Conservation (phyloP, 2,113 vertebrate species). For the Corvus cornix region DNA sequence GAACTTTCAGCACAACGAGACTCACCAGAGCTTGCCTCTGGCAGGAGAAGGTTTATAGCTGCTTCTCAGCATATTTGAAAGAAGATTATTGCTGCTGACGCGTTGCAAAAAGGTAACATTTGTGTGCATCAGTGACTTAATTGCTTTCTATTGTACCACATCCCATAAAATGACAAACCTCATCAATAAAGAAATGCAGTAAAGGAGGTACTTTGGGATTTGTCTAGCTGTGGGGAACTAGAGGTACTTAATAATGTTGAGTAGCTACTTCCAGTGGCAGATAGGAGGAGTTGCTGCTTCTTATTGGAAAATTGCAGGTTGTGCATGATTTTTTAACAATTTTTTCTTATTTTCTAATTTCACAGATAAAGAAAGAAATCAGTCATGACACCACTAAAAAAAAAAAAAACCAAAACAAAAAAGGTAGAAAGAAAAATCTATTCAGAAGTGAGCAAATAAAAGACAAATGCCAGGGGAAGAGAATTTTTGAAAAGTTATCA, state of each 20-base stretch:
- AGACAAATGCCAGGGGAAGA: background rate
- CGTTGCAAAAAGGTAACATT: conserved; percentile 58
- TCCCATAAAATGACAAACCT: conserved; percentile 61
- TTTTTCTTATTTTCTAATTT: background rate
- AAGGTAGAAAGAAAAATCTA: background rate
- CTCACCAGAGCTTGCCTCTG: conserved; percentile 33
- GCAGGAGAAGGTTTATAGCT: conserved; percentile 57
- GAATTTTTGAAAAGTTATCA: background rate
- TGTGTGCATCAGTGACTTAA: conserved; percentile 64
- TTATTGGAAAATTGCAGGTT: background rate
- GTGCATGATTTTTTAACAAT: background rate
- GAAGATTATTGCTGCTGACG: conserved; percentile 56
- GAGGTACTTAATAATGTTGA: conserved; percentile 24
- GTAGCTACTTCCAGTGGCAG: background rate
- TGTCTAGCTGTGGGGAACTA: conserved; percentile 14
- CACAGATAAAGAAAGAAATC: background rate
- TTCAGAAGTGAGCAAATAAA: background rate
- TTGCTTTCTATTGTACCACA: conserved; percentile 53
- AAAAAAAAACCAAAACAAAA: background rate
- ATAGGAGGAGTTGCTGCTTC: conserved; percentile 11
- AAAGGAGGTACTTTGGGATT: conserved; percentile 29
- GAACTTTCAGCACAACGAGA: background rate
- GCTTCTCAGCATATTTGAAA: conserved; percentile 40
- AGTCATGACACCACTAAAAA: background rate
- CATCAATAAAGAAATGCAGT: conserved; percentile 56